Evolutionary conservation across 1,140 invertebrate species (phyloP), one percentile per base, ranked within the genome.

Genomic region (Lethrus apterus): DNA sequence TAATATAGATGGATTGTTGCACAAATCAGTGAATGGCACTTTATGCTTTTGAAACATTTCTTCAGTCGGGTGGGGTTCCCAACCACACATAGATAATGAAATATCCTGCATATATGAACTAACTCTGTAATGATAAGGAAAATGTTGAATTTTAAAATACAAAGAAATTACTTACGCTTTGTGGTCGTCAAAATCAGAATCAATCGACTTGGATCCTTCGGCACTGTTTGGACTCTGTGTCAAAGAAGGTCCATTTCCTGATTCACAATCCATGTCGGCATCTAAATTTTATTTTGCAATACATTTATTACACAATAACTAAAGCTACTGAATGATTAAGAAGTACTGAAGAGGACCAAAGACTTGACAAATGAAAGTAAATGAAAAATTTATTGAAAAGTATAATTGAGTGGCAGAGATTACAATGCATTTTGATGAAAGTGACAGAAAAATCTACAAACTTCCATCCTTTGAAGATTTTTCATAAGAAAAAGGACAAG

Each of bases 181-280:
- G n/a, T 64, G 62, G 56, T 89, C 85, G 42, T 90, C 87, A 59
- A 83, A 86, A 58, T 89, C 86, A 26, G 84, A 89, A 65, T 89
- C 86, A 3, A 86, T 58, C 2, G 79, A 80, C 55, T 84, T 83
- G 10, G 79, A 82, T 11, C 85, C 84, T 59, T 92, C 89, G 14
- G 86, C 79, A 42, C 89, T 92, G 54, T 88, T 86, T 3, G 93
- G 93, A 34, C 90, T 95, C 59, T 95, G 91, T 1, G 93, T 89
- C 41, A 97, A 70, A 18, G 92, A 96, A 7, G 89, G 84, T 4
- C 93, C 93, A 63, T 92, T 92, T 30, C 93, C 93, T 35, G 91
- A 95, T 70, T 98, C 93, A 40, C 83, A 83, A 71, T 98, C 93
- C 63, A 94, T 91, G 64, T 96, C 92, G 19, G 78, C 77, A 60